These are phyloP conservation scores for Pseudomyrmex gracilis DNA, from an alignment of 1,140 invertebrate species.

Conservation along the genomic window DNA sequence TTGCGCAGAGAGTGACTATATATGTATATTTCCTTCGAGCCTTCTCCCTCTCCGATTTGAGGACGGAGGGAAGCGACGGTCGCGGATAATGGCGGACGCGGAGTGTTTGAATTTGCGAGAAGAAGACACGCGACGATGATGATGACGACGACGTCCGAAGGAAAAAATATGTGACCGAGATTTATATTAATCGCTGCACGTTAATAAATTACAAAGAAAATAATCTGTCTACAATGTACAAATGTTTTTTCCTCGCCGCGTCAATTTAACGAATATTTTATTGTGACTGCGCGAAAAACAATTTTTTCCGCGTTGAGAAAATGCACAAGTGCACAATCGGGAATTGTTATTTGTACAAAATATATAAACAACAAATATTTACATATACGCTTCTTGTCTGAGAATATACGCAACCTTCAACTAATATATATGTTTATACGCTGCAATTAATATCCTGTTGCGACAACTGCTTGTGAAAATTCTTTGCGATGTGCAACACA, in stretches of 20 bases:
- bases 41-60: constrained; percentile 2
- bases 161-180: constrained; percentile 15
- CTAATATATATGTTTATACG: too few relatives aligned
- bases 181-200: constrained; percentile 54
- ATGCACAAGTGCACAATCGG: too few relatives aligned
- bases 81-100: background rate
- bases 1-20: constrained; percentile 37
- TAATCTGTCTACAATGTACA: background rate
- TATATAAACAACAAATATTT: too few relatives aligned
- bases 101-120: background rate
- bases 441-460: too few relatives aligned
- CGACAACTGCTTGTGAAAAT: too few relatives aligned
- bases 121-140: background rate
- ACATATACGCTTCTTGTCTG: too few relatives aligned
- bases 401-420: too few relatives aligned
- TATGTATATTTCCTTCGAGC: constrained; percentile 20
- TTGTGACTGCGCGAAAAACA: too few relatives aligned
- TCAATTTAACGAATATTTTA: constrained; percentile 1
- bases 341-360: too few relatives aligned
- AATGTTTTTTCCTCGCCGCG: too few relatives aligned
- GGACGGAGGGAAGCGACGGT: background rate
- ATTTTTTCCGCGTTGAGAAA: too few relatives aligned
- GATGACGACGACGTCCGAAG: background rate
- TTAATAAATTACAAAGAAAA: constrained; percentile 57
- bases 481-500: too few relatives aligned